Base-by-base conservation (phyloP, 1,140 invertebrate genomes). In the Hesperophylax magnus region DNA sequence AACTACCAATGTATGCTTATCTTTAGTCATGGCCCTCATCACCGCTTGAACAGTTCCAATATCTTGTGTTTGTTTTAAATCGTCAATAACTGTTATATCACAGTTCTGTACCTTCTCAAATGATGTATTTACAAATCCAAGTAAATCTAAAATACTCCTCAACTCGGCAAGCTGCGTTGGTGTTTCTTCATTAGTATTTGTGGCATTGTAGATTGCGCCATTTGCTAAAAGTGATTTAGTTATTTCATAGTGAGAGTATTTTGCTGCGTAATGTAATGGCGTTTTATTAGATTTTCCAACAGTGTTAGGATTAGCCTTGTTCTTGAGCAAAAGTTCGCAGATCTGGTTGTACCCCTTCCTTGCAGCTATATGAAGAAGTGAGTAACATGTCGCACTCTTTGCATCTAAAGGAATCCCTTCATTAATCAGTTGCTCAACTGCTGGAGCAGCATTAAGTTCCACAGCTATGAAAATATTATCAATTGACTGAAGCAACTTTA, bases 241-340 rank as follows among this genome's bases (percentile, higher is more conserved):
- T 24, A 72, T 72, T 8, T 72, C 22, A 14, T 27, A 72, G 20
- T 20, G 20, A 14, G 69, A 72, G 5, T 14, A 53, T 53, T 53
- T 52, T 22, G 69, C 69, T 20, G 69, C 69, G 52, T 54, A 72
- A 24, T 72, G 69, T 20, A 72, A 20, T 0, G 69, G 69, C 9
- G 69, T 24, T 14, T 24, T 24, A 9, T 22, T 22, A 9, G 5
- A 8, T 2, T 53, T 54, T 24, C 39, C 47, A 14, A 72, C 34
- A 54, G 18, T 9, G 18, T 72, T 53, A 14, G 39, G 69, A 53
- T 72, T 52, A 72, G 69, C 69, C 5, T 72, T 72, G 69, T 53
- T 72, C 14, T 18, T 72, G 11, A 72, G 69, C 20, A 72, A 24
- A 20, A 53, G 52, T 9, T 72, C 47, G 20, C 69, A 72, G 20